Evolutionary conservation across 2,113 vertebrate species (phyloP).

Genomic region (Ctenomys sociabilis): DNA sequence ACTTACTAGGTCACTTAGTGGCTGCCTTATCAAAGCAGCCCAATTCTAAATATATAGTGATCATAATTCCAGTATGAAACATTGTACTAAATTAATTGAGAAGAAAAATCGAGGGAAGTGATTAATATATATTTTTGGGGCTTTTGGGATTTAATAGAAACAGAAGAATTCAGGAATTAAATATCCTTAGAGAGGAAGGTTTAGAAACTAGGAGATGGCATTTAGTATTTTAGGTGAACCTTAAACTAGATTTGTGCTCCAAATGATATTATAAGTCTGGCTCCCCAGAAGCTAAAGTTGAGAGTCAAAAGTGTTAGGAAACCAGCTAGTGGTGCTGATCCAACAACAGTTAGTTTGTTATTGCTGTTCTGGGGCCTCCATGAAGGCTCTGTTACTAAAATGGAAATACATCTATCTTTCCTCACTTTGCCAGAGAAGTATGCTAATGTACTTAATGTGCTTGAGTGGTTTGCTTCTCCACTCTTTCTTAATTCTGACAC

Average conservation of each 20-base stretch:
- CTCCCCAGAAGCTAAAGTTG: conserved; percentile 4
- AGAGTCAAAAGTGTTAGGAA: not conserved
- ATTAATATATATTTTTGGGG: not conserved
- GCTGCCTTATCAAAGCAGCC: not conserved
- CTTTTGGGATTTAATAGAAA: not conserved
- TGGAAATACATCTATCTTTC: not conserved
- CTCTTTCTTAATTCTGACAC: not conserved
- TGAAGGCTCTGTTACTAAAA: not conserved
- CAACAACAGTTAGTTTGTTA: not conserved
- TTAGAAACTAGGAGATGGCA: not conserved
- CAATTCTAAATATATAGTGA: not conserved
- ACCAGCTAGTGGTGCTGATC: not conserved
- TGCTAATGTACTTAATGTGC: not conserved
- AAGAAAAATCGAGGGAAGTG: not conserved
- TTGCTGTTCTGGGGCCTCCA: not conserved
- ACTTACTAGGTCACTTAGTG: not conserved
- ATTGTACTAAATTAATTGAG: not conserved
- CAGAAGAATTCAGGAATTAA: not conserved
- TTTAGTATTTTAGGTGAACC: not conserved
- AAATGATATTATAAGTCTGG: not conserved
- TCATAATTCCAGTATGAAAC: not conserved
- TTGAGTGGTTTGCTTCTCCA: not conserved
- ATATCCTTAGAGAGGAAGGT: not conserved
- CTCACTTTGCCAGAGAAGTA: not conserved
- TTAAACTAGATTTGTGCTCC: not conserved